Base-by-base conservation (phyloP, 2,888 invertebrate genomes). In the Pteria penguin region DNA sequence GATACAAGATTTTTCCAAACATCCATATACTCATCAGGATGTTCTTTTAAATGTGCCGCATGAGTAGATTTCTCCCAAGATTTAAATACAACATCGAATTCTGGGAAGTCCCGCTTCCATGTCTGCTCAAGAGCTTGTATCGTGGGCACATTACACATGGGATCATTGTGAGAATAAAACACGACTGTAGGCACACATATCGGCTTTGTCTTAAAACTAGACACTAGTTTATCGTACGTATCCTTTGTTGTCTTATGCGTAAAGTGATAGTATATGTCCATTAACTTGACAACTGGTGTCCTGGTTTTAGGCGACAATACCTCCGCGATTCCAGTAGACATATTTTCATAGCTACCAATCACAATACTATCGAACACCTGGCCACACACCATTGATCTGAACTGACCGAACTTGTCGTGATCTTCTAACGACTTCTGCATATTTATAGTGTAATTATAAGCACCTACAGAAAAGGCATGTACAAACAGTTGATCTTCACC, bases 351-450 rank as follows among this genome's bases (percentile, higher is more conserved):
- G 1, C 78, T 81, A 24, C 87, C 87, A 18, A 84, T 70, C 0
- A 84, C 84, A 54, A 86, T 77, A 58, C 87, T 87, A 71, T 87
- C 87, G 79, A 83, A 86, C 5, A 87, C 70, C 62, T 85, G 85
- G 32, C 83, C 86, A n/a, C 76, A 36, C 8, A 85, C 75, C 2
- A 71, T 73, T 2, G 75, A 57, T 32, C 76, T 55, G 36, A 85
- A 80, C 31, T 68, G 24, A 26, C 76, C 76, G 63, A 72, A 80
- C 18, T 71, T 71, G 4, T 76, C 45, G 27, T 74, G 65, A 4
- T 72, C 57, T 31, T 68, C 55, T 27, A 32, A 54, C 3, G 63
- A 26, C 8, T 76, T 67, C 67, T 78, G 66, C 4, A 62, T 70
- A n/a, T 70, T 65, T 4, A 84, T 75, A 2, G 83, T 83, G 62